phyloP scores from a whole-genome alignment of 2,888 invertebrate species.

The Serripes groenlandicus region DNA sequence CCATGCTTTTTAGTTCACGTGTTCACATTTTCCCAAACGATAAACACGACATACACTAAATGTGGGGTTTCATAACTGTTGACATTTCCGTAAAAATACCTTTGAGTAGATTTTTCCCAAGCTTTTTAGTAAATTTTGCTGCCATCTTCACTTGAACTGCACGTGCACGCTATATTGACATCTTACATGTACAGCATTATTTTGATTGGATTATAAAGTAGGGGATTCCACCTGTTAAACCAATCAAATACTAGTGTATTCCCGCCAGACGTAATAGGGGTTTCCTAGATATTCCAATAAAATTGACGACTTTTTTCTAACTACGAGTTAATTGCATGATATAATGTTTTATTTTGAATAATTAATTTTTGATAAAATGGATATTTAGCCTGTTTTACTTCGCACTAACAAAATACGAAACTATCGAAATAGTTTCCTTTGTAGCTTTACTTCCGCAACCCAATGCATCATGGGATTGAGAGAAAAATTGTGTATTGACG shows the following conservation, averaged over 20 bases:
- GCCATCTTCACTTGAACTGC: no score
- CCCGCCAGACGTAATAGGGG: slow-evolving; percentile 16
- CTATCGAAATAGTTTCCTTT: background rate
- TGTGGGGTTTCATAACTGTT: no score
- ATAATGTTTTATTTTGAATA: no score
- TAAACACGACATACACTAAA: no score
- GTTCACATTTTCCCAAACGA: no score
- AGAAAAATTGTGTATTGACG: slow-evolving; percentile 67
- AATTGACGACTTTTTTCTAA: background rate
- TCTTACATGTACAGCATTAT: no score
- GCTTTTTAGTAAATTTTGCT: slow-evolving; percentile 1
- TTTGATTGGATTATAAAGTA: slow-evolving; percentile 55
- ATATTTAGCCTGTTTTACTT: no score
- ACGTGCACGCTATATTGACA: no score
- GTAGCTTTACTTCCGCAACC: slow-evolving; percentile 47
- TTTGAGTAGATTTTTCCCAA: slow-evolving; percentile 2
- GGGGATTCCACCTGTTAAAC: slow-evolving; percentile 50
- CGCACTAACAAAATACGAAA: slow-evolving; percentile 54
- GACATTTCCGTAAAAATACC: background rate
- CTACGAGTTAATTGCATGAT: no score
- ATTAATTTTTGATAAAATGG: no score
- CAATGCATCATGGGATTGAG: slow-evolving; percentile 76
- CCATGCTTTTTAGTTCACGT: no score
- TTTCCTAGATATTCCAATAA: background rate
- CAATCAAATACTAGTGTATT: slow-evolving; percentile 54